Evolutionary conservation across 2,113 vertebrate species (phyloP).

Genomic region (Plectropomus leopardus): DNA sequence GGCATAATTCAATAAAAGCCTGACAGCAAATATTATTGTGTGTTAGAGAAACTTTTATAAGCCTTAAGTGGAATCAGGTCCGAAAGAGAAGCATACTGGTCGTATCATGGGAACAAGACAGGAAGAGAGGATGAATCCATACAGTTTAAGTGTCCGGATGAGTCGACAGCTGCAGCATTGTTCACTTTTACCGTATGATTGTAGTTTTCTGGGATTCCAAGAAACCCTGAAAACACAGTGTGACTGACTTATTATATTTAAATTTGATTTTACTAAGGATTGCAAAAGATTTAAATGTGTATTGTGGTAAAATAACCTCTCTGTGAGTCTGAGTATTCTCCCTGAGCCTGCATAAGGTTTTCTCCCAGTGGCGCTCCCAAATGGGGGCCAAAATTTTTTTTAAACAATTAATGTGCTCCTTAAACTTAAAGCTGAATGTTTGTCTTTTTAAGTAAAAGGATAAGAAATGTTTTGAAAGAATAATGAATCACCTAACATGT

Average conservation of each 20-base stretch:
- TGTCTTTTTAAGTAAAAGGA: too few relatives aligned
- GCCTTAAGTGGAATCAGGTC: slow-evolving; percentile 75
- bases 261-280: slow-evolving; percentile 34
- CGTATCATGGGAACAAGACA: slow-evolving; percentile 52
- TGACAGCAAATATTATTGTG: slow-evolving; percentile 81
- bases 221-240: slow-evolving; percentile 16
- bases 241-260: slow-evolving; percentile 17
- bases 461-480: too few relatives aligned
- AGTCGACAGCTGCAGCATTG: slow-evolving; percentile 14
- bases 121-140: slow-evolving; percentile 21
- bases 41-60: slow-evolving; percentile 73
- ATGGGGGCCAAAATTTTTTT: too few relatives aligned
- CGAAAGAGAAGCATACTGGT: slow-evolving; percentile 63
- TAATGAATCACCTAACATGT: too few relatives aligned
- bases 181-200: slow-evolving; percentile 33
- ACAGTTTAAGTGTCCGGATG: background rate
- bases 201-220: slow-evolving; percentile 11
- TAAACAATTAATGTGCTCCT: too few relatives aligned
- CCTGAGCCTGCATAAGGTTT: too few relatives aligned
- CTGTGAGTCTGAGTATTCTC: too few relatives aligned
- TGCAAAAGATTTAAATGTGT: background rate
- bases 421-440: too few relatives aligned
- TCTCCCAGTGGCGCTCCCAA: too few relatives aligned
- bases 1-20: slow-evolving; percentile 74
- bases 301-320: too few relatives aligned